Evolutionary conservation across 30 jellyfish, hydroid and myxozoan species (phyloP).

Genomic region (Morbakka virulenta): DNA sequence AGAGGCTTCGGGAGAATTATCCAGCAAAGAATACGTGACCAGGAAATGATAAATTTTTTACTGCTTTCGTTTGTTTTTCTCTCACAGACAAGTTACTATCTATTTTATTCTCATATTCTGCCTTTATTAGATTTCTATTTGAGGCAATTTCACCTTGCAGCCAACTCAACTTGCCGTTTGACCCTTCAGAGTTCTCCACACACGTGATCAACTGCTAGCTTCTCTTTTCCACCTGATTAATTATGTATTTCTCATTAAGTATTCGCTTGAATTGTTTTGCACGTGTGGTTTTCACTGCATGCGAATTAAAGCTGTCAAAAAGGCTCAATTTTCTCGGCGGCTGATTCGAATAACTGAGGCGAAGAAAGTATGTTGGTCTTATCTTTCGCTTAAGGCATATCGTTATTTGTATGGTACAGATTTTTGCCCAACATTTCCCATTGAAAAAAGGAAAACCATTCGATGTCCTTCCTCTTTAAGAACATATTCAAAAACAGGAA

Average conservation of each 20-base stretch:
- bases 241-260: neutral
- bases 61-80: neutral
- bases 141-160: too few relatives aligned
- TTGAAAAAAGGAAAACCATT: neutral
- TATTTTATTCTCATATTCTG: neutral
- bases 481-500: neutral
- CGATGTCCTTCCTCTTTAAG: neutral
- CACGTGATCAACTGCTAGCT: neutral
- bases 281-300: neutral
- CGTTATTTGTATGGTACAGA: neutral
- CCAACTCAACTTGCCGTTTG: too few relatives aligned
- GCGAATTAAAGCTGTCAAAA: neutral
- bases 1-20: too few relatives aligned
- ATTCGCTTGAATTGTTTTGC: neutral
- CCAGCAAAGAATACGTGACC: neutral
- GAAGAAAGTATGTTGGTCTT: neutral
- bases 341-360: neutral
- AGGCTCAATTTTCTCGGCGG: slow-evolving; percentile 1
- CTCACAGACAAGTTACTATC: neutral
- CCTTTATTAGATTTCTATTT: neutral
- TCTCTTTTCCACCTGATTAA: neutral
- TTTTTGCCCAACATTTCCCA: neutral
- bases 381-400: neutral
- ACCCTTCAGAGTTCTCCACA: too few relatives aligned
- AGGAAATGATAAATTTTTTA: neutral